Conservation (phyloP, 2,113 vertebrate genomes). For the Phyllostomus discolor region DNA sequence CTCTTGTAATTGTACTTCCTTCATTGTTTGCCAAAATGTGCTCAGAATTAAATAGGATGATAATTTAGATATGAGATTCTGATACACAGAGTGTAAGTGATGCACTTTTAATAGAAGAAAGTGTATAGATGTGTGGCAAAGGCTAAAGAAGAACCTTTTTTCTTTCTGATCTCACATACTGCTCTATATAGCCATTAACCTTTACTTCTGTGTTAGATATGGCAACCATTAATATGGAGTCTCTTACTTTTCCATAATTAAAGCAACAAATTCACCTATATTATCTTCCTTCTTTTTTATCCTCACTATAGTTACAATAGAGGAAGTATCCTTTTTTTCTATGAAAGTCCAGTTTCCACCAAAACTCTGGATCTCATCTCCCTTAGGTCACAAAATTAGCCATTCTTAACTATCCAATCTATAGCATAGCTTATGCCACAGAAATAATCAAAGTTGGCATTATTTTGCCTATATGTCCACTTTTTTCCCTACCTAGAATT, state of each 20-base stretch:
- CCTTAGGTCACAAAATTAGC: neutral
- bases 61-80: conserved; percentile 46
- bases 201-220: neutral
- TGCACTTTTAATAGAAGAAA: neutral
- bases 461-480: neutral
- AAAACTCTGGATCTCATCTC: neutral
- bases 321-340: neutral
- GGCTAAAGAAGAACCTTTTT: neutral
- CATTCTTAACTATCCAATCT: neutral
- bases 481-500: neutral
- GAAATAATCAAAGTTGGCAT: neutral
- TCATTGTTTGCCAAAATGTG: conserved; percentile 50
- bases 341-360: neutral
- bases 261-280: neutral
- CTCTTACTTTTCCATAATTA: neutral
- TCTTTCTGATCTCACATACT: neutral
- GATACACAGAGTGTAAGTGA: conserved; percentile 35
- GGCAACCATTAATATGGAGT: neutral
- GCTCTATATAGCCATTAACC: neutral
- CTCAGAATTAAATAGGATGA: conserved; percentile 26
- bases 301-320: neutral
- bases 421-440: neutral
- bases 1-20: conserved; percentile 40
- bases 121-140: neutral
- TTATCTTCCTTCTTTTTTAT: neutral